Evolutionary conservation across 2,113 vertebrate genomes (phyloP).

Genomic region (Callorhinus ursinus): DNA sequence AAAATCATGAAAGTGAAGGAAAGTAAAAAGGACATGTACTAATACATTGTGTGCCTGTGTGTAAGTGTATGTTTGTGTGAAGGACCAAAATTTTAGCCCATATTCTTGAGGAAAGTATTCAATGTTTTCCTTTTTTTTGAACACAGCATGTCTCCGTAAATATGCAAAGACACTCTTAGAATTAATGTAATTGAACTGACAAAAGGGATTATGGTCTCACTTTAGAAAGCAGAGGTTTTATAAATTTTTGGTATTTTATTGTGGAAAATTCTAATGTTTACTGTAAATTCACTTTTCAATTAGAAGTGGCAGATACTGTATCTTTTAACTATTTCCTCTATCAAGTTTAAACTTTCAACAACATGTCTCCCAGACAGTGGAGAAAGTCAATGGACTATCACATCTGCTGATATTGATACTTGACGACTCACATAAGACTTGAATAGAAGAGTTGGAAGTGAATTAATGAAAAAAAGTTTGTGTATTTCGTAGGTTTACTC

Average conservation of each 20-base stretch:
- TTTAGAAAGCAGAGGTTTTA: constrained; percentile 47
- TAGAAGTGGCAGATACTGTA: constrained; percentile 24
- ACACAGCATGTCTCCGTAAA: neutral
- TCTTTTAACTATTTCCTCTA: neutral
- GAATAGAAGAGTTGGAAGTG: neutral
- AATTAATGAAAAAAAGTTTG: neutral
- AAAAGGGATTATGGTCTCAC: neutral
- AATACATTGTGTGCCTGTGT: neutral
- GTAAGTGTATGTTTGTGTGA: neutral
- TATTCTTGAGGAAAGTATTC: neutral
- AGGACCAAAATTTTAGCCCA: neutral
- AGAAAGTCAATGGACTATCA: neutral
- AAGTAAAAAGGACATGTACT: neutral
- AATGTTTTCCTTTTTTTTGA: neutral
- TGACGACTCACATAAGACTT: neutral
- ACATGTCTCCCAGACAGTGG: neutral
- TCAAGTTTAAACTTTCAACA: neutral
- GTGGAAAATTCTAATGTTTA: constrained; percentile 19
- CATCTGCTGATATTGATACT: neutral
- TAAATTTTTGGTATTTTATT: constrained; percentile 19
- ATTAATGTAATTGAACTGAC: neutral
- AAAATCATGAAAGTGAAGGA: constrained; percentile 74
- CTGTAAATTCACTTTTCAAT: constrained; percentile 26
- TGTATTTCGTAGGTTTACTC: neutral
- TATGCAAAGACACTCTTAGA: neutral